Conservation (phyloP, 37 sponge, comb jelly and placozoan genomes). For the Agelas oroides region DNA sequence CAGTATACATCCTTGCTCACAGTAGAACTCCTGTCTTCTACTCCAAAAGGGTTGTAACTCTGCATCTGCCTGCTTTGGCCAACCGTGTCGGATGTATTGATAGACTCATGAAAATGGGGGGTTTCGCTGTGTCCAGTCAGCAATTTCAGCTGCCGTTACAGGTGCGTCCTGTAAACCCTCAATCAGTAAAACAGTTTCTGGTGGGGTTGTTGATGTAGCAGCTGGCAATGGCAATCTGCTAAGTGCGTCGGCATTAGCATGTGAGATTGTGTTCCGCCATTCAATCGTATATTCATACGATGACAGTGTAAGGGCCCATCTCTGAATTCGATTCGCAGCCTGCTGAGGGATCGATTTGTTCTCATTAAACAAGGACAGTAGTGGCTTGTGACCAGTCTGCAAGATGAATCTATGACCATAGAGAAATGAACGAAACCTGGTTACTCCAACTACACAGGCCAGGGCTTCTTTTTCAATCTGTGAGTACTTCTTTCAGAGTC, state of each 20-base stretch:
- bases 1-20: neutral
- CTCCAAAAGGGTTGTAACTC: constrained; percentile 3
- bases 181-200: constrained; percentile 8
- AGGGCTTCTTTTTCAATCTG: neutral
- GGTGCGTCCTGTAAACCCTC: neutral
- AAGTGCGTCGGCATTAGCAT: too few relatives aligned
- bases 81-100: constrained; percentile 11
- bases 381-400: constrained; percentile 37
- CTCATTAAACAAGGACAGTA: neutral
- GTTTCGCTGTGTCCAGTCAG: neutral
- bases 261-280: constrained; percentile 1
- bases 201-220: neutral
- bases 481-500: too few relatives aligned
- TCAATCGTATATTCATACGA: constrained; percentile 1
- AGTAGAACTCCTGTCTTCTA: neutral
- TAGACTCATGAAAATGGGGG: constrained; percentile 6
- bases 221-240: constrained; percentile 35
- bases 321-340: constrained; percentile 4
- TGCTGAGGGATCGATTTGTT: neutral
- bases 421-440: constrained; percentile 8
- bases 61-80: constrained; percentile 4
- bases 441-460: constrained; percentile 18
- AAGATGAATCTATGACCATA: constrained; percentile 20
- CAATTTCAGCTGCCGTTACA: constrained; percentile 27
- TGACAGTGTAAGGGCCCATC: constrained; percentile 17